phyloP scores from a whole-genome alignment of 2,888 invertebrate species.

The Lymantria dispar region DNA sequence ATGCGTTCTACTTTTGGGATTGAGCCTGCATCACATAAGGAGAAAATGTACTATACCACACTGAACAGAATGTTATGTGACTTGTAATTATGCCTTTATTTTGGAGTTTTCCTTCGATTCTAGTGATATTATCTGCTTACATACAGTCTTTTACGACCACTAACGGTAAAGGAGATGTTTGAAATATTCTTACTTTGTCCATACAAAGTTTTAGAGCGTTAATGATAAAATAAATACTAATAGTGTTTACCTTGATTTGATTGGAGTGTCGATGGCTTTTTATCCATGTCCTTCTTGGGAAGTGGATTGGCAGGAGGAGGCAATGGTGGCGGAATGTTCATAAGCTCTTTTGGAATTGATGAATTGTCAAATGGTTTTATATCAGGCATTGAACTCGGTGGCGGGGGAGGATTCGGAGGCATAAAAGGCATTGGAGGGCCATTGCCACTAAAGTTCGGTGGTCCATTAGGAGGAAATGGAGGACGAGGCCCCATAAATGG shows the following conservation, averaged over 20 bases:
- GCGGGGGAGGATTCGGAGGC: constrained; percentile 39
- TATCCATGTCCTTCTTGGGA: constrained; percentile 58
- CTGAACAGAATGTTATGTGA: too few relatives aligned
- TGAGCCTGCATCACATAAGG: too few relatives aligned
- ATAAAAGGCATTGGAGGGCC: constrained; percentile 61
- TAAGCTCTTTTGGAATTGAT: constrained; percentile 19
- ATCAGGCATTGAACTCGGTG: constrained; percentile 40
- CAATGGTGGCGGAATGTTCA: constrained; percentile 54
- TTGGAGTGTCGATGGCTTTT: constrained; percentile 76
- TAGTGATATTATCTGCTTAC: too few relatives aligned
- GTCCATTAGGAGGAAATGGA: constrained; percentile 64
- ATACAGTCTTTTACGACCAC: too few relatives aligned
- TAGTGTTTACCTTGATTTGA: constrained; percentile 55
- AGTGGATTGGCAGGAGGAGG: constrained; percentile 21
- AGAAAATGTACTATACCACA: too few relatives aligned
- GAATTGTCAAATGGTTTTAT: constrained; percentile 39
- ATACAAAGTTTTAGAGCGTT: too few relatives aligned
- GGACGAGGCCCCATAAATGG: constrained; percentile 65
- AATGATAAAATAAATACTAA: not conserved
- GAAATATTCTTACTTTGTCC: too few relatives aligned
- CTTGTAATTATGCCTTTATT: too few relatives aligned
- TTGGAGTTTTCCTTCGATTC: too few relatives aligned
- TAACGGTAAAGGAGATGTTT: too few relatives aligned
- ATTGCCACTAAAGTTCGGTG: constrained; percentile 49
- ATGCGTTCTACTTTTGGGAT: too few relatives aligned